A percentile compares a stretch with the other conserved stretches of the same genome.
phyloP scores from a whole-genome alignment of 2,797 vertebrate species.

The Enteromius trimaculatus region DNA sequence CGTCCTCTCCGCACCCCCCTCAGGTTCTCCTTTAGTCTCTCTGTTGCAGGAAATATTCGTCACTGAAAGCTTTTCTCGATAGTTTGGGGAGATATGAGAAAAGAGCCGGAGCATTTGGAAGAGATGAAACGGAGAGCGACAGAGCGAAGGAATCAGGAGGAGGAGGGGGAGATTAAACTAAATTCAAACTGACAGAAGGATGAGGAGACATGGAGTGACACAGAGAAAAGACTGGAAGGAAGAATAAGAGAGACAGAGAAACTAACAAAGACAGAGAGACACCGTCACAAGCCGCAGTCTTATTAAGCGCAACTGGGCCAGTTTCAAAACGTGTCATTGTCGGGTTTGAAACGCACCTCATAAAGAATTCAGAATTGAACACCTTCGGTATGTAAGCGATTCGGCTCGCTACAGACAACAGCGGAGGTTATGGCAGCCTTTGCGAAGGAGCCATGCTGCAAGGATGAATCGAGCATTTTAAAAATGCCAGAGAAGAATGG shows the following conservation, averaged over 20 bases:
- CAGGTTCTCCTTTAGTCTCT: constrained; percentile 62
- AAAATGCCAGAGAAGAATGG: constrained; percentile 69
- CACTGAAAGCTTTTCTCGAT: constrained; percentile 62
- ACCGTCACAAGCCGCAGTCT: constrained; percentile 2
- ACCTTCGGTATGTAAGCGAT: constrained; percentile 41
- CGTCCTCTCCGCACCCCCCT: constrained; percentile 63
- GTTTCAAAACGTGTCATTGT: constrained; percentile 38
- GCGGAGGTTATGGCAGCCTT: constrained; percentile 56
- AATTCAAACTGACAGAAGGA: constrained; percentile 81
- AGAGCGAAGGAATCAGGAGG: constrained; percentile 74
- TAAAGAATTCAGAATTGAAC: constrained; percentile 52
- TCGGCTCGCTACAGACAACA: constrained; percentile 44
- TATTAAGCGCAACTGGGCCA: constrained; percentile 23
- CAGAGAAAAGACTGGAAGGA: constrained; percentile 66
- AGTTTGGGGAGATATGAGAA: constrained; percentile 62
- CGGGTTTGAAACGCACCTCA: constrained; percentile 62
- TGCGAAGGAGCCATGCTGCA: constrained; percentile 61
- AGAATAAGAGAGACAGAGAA: constrained; percentile 52
- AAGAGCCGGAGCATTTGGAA: constrained; percentile 1
- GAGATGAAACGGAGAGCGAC: constrained; percentile 77
- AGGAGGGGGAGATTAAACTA: constrained; percentile 74
- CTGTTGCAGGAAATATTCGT: constrained; percentile 65
- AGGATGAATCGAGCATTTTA: constrained; percentile 64
- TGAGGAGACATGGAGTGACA: constrained; percentile 77
- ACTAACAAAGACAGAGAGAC: constrained; percentile 37